A percentile compares a stretch with the other conserved stretches of the same genome.
Conservation (phyloP, 2,888 invertebrate species). For the Plutella xylostella region DNA sequence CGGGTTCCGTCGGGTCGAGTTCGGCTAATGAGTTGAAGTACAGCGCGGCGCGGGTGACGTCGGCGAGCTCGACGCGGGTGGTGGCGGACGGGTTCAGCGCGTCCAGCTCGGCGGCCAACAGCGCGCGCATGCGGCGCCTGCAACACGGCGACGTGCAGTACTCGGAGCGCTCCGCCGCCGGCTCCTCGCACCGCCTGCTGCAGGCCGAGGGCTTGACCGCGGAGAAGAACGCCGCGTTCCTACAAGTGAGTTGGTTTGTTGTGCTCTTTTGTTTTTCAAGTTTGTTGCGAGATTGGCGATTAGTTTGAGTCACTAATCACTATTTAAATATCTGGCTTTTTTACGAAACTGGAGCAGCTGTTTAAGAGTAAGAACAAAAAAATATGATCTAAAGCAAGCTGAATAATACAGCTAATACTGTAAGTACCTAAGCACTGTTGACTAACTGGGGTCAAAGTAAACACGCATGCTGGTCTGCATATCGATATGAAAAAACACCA, state of each 20-base stretch:
- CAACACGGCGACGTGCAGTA: conserved; percentile 87
- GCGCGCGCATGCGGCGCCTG: conserved; percentile 66
- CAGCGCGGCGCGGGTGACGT: conserved; percentile 85
- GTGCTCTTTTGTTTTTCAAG: too few species aligned
- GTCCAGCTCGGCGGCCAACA: conserved; percentile 65
- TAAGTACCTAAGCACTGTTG: too few species aligned
- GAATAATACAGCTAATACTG: too few species aligned
- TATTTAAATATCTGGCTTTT: too few species aligned
- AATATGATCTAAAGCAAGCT: too few species aligned
- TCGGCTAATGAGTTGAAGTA: conserved; percentile 81
- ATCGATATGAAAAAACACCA: too few species aligned
- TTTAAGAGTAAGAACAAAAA: too few species aligned
- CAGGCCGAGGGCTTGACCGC: conserved; percentile 88
- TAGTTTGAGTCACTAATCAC: too few species aligned
- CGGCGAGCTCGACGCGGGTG: conserved; percentile 79
- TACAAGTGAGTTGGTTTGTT: conserved; percentile 68
- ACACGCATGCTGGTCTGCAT: too few species aligned
- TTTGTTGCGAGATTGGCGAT: too few species aligned
- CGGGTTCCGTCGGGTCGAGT: conserved; percentile 45
- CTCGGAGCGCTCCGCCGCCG: conserved; percentile 82
- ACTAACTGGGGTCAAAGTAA: too few species aligned
- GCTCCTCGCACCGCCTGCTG: conserved; percentile 81
- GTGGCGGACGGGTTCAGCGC: conserved; percentile 86
- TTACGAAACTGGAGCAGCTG: too few species aligned
- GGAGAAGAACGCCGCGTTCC: conserved; percentile 85